These are phyloP conservation scores for Eupithecia inturbata DNA, from an alignment of 2,888 invertebrate genomes.

Conservation along the genomic window DNA sequence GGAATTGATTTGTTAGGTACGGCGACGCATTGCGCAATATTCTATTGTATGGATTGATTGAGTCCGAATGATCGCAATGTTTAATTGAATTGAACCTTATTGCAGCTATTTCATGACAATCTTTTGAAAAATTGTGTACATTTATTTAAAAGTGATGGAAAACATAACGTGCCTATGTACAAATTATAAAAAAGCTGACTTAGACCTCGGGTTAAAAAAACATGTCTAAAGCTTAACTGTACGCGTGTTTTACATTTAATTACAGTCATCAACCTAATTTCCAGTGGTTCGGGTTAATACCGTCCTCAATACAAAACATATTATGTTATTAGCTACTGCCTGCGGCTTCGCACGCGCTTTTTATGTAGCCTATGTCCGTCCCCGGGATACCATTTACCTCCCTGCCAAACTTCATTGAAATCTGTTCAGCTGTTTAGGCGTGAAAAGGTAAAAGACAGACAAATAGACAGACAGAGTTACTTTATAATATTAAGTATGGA, in stretches of 20 bases:
- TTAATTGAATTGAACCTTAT: not conserved
- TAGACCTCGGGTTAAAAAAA: not conserved
- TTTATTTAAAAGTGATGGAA: not conserved
- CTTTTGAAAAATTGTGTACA: not conserved
- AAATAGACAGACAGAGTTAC: no score
- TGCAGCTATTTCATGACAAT: not conserved
- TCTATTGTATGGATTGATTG: not conserved
- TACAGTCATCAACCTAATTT: not conserved
- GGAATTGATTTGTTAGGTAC: not conserved
- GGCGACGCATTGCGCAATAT: conserved; percentile 10
- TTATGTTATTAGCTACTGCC: no score
- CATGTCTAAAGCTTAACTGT: not conserved
- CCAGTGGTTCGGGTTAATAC: not conserved
- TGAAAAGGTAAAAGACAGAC: no score
- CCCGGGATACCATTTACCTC: no score
- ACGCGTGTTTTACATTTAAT: not conserved
- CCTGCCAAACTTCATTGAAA: no score
- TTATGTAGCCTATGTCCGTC: no score
- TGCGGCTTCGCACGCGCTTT: no score
- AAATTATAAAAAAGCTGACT: not conserved
- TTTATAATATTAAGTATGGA: no score
- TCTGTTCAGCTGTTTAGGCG: no score
- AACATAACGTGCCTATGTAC: not conserved
- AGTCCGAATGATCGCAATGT: not conserved
- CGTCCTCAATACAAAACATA: not conserved